These are phyloP conservation scores for Ctenodactylus gundi DNA, from an alignment of 2,113 vertebrate genomes.

Conservation along the genomic window DNA sequence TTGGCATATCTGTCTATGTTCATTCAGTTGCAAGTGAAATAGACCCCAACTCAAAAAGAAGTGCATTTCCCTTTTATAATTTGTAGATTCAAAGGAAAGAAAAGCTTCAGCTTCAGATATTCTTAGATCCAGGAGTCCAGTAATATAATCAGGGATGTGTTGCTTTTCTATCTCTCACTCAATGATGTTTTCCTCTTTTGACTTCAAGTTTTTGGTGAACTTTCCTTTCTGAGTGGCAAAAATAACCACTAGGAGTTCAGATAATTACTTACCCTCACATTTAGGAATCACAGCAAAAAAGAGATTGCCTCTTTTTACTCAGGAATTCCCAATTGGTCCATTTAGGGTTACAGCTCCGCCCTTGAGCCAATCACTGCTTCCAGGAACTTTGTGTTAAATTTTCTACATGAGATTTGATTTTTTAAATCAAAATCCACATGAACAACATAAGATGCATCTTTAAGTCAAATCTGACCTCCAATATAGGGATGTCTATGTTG, in stretches of 20 bases:
- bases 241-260: slow-evolving; percentile 1
- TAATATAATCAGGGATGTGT: neutral
- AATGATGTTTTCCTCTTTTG: neutral
- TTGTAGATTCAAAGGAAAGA: slow-evolving; percentile 37
- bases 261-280: neutral
- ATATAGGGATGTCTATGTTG: neutral
- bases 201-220: slow-evolving; percentile 3
- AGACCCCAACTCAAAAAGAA: slow-evolving; percentile 46
- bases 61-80: slow-evolving; percentile 15
- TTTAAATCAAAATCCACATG: neutral
- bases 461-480: slow-evolving; percentile 12
- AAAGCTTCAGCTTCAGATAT: slow-evolving; percentile 4
- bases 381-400: slow-evolving; percentile 13
- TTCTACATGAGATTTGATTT: neutral
- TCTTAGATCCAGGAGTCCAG: neutral
- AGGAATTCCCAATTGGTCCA: neutral
- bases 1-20: slow-evolving; percentile 24
- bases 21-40: slow-evolving; percentile 29
- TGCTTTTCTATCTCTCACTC: neutral
- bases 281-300: slow-evolving; percentile 29
- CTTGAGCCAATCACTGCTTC: slow-evolving; percentile 17
- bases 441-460: slow-evolving; percentile 18
- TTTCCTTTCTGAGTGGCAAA: slow-evolving; percentile 2
- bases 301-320: too few relatives aligned
- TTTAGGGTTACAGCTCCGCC: neutral